Percentiles rank a stretch among this genome's conserved stretches.
Evolutionary conservation across 2,113 vertebrate genomes (phyloP).

Genomic region (Ailuropoda melanoleuca): DNA sequence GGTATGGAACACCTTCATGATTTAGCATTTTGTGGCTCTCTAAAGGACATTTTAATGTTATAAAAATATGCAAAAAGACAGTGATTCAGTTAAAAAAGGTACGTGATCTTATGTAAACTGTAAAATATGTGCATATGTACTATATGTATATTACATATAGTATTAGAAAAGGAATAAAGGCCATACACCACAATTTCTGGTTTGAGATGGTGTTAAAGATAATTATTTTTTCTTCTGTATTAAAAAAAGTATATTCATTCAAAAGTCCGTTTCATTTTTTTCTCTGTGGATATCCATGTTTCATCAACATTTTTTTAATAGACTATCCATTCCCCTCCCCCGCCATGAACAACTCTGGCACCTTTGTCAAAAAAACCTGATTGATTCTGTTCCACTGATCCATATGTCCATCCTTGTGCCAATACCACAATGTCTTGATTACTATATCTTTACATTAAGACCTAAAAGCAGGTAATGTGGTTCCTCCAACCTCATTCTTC

Average conservation of each 20-base stretch:
- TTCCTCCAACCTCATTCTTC: background rate
- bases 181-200: background rate
- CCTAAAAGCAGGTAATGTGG: background rate
- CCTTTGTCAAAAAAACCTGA: background rate
- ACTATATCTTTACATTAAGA: background rate
- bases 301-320: background rate
- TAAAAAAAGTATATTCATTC: conserved; percentile 14
- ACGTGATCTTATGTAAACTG: background rate
- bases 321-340: background rate
- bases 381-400: background rate
- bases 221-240: conserved; percentile 4
- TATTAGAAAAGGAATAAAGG: background rate
- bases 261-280: conserved; percentile 19
- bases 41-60: background rate
- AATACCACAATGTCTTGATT: background rate
- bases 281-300: background rate
- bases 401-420: background rate
- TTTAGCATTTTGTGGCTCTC: background rate
- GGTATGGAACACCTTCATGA: background rate
- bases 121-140: background rate
- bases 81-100: background rate
- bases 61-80: background rate
- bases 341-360: background rate
- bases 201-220: background rate
- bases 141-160: background rate